Evolutionary conservation across 2,797 vertebrate genomes (phyloP), one percentile per base, ranked within the genome.

Genomic region (Anguilla pacifica): DNA sequence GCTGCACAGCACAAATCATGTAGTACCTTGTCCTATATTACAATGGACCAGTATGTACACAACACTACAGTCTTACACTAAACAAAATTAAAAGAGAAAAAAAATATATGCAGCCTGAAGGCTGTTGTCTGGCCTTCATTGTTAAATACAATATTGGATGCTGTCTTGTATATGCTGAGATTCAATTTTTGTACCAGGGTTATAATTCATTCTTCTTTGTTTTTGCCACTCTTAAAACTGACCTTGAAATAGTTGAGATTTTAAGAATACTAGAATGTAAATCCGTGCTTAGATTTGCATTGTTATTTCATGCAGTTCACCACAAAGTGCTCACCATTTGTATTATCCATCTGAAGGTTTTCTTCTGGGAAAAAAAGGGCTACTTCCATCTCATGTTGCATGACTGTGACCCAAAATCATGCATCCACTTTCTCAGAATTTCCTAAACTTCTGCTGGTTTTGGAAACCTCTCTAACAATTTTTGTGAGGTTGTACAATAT

Each of bases 391-490:
- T 59, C 31, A 55, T 51, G 79, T 89, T 84, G 64, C 61, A 31
- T 87, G 72, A 43, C 61, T 2, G n/a, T 43, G 89, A 83, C 31
- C 64, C 57, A 70, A 84, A 67, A 87, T 59, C 82, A 35, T 13
- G 84, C 43, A 81, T 19, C 31, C 43, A 83, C 28, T 61, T 85
- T 51, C 74, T 83, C 79, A 82, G 72, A 86, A 86, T 88, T 89
- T 88, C 91, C 83, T 59, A 49, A 61, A 85, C 89, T 86, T 88
- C 89, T 91, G 89, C 89, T 85, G 28, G 53, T 83, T 72, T 88
- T 84, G 61, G 83, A 51, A 70, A 86, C 53, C 15, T 84, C 83
- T 55, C 82, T 22, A 51, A 49, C 79, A n/a, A 10, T 49, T 22
- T 46, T 39, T 77, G 6, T 39, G 72, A 13, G 72, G 35, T 5